Evolutionary conservation across 23 tunicate genomes (phyloP).

Genomic region (Halocynthia aurantium): DNA sequence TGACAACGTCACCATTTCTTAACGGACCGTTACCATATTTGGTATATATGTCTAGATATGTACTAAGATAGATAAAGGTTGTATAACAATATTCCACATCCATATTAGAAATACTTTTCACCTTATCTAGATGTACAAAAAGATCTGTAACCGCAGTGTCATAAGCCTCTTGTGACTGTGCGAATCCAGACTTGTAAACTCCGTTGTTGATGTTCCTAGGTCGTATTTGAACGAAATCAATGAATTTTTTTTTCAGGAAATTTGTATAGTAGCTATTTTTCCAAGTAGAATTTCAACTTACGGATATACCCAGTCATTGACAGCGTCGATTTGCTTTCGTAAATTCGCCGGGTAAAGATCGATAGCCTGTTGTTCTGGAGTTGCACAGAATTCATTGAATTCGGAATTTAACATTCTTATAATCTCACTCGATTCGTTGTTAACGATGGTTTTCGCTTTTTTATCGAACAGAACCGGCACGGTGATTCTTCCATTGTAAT

Average conservation of each 20-base stretch:
- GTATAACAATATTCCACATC: too few species aligned
- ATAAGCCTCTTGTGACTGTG: slow-evolving; percentile 58
- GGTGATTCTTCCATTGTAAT: slow-evolving; percentile 63
- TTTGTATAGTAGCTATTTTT: neutral
- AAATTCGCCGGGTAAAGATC: slow-evolving; percentile 62
- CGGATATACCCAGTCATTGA: slow-evolving; percentile 86
- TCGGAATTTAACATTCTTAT: slow-evolving; percentile 55
- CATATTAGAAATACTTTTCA: neutral
- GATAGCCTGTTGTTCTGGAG: slow-evolving; percentile 41
- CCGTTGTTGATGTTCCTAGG: slow-evolving; percentile 73
- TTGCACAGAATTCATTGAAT: slow-evolving; percentile 51
- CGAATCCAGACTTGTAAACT: slow-evolving; percentile 82
- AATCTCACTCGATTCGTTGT: slow-evolving; percentile 94
- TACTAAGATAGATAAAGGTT: too few species aligned
- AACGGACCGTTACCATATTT: too few species aligned
- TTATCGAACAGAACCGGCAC: slow-evolving; percentile 91
- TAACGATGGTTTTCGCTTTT: slow-evolving; percentile 57
- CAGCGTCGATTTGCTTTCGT: slow-evolving; percentile 44
- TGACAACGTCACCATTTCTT: too few species aligned
- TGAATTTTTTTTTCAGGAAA: neutral
- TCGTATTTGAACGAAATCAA: neutral
- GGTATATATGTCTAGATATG: too few species aligned
- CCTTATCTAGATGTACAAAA: slow-evolving; percentile 66
- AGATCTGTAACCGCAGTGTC: slow-evolving; percentile 63
- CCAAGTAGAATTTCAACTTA: slow-evolving; percentile 3